phyloP scores from a whole-genome alignment of 2,113 vertebrate species.

The Peromyscus maniculatus region DNA sequence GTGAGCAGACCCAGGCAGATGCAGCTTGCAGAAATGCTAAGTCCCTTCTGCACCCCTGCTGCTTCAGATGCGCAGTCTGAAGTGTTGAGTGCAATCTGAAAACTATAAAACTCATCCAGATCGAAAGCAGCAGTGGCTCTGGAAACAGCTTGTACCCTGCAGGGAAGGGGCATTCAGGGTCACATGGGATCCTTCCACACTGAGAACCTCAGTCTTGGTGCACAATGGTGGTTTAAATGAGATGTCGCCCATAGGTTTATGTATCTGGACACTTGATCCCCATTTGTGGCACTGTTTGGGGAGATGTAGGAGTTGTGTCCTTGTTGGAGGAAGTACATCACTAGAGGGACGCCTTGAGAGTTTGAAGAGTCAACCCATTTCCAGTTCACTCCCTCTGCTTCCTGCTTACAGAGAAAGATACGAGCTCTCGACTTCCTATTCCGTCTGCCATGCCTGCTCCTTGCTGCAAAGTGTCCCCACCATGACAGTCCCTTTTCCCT shows the following conservation, averaged over 20 bases:
- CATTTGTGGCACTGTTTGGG: background rate
- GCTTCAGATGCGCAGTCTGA: background rate
- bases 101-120: background rate
- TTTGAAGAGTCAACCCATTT: background rate
- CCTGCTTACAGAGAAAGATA: background rate
- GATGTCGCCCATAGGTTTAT: background rate
- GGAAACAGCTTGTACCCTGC: background rate
- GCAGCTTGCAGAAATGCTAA: background rate
- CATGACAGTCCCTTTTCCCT: background rate
- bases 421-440: background rate
- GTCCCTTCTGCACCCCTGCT: fast-evolving
- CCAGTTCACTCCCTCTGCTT: background rate
- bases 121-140: background rate
- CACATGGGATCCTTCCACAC: background rate
- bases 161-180: background rate
- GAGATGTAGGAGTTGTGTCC: too few species aligned
- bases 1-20: background rate
- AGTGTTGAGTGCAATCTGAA: background rate
- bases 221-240: background rate
- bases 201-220: background rate
- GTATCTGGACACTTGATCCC: background rate
- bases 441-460: background rate
- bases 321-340: background rate
- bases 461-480: background rate
- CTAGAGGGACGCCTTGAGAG: background rate